Percentiles rank a stretch among this genome's conserved stretches.
phyloP scores from a whole-genome alignment of 2,113 vertebrate species.

The Rhinolophus ferrumequinum region DNA sequence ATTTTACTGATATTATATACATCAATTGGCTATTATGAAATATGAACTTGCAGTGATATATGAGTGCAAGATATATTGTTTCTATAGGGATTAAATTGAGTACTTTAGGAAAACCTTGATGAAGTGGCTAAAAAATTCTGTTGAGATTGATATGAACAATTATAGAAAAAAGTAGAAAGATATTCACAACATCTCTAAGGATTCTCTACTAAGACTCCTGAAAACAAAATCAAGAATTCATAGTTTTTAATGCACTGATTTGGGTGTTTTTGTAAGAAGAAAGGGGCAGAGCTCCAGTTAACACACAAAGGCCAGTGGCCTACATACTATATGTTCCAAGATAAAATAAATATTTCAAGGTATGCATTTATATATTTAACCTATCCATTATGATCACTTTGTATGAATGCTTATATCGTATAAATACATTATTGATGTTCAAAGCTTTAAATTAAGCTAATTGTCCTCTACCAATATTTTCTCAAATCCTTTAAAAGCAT shows the following conservation, averaged over 20 bases:
- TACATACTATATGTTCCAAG: background rate
- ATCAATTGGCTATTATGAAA: background rate
- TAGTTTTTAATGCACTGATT: background rate
- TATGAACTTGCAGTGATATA: background rate
- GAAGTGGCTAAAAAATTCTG: background rate
- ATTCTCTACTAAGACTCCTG: background rate
- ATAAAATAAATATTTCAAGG: background rate
- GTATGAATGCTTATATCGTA: background rate
- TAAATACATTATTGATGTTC: background rate
- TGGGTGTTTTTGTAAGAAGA: background rate
- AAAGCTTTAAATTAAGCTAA: background rate
- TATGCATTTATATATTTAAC: background rate
- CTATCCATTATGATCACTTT: background rate
- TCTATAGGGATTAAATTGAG: background rate
- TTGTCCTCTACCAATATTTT: background rate
- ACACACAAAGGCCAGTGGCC: background rate
- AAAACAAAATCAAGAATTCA: slow-evolving; percentile 6
- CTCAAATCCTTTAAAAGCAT: background rate
- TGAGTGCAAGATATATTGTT: background rate
- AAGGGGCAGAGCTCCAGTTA: background rate
- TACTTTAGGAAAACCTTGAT: background rate
- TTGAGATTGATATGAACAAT: background rate
- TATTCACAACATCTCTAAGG: background rate
- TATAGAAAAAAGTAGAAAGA: background rate
- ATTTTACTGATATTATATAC: background rate